Evolutionary conservation across 2,797 vertebrate species (phyloP).

Genomic region (Periparus ater): DNA sequence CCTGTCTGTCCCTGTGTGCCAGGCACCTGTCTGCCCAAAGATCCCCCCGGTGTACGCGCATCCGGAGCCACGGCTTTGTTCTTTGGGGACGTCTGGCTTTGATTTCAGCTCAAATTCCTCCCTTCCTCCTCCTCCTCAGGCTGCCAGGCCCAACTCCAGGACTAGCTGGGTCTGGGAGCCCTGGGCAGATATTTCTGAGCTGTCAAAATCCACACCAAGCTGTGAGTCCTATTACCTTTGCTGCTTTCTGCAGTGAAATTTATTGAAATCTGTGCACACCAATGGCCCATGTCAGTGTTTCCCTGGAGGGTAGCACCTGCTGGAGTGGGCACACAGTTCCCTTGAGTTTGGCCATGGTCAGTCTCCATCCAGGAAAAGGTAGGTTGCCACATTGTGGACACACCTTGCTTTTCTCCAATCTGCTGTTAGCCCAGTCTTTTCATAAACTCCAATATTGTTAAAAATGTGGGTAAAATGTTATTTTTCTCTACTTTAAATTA

Average conservation of each 20-base stretch:
- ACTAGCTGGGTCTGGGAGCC: accelerated
- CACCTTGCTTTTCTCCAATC: neutral
- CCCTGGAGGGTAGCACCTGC: neutral
- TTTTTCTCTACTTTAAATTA: neutral
- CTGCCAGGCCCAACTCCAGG: neutral
- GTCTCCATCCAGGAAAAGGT: neutral
- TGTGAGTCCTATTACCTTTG: neutral
- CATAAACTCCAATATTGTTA: neutral
- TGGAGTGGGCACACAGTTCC: neutral
- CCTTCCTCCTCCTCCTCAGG: neutral
- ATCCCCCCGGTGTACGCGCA: accelerated
- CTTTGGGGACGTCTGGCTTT: neutral
- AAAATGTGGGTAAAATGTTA: neutral
- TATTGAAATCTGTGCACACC: neutral
- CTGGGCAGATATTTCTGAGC: neutral
- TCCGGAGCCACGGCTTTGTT: neutral
- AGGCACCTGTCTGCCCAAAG: neutral
- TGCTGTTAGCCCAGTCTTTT: neutral
- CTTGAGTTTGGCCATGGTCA: neutral
- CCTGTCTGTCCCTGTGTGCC: neutral
- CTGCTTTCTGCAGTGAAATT: neutral
- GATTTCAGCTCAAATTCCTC: neutral
- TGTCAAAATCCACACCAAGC: neutral
- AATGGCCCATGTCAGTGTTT: accelerated
- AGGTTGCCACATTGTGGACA: neutral